phyloP scores from a whole-genome alignment of 1,140 invertebrate genomes.

The Drosophila funebris region DNA sequence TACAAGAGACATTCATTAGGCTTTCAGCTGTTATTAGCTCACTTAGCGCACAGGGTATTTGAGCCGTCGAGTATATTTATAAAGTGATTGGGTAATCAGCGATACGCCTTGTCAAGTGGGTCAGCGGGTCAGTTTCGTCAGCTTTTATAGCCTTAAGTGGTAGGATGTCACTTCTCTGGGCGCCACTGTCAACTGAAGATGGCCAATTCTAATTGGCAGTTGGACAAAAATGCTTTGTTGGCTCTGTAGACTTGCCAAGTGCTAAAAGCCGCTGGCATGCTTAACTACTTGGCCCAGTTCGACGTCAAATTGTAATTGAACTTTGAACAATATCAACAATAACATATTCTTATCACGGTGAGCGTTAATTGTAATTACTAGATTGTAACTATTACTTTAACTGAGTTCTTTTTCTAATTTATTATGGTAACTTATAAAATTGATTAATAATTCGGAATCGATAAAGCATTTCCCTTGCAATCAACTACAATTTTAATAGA shows the following conservation, averaged over 20 bases:
- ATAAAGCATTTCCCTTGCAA: too few species aligned
- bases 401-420: too few species aligned
- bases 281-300: conserved; percentile 17
- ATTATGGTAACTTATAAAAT: too few species aligned
- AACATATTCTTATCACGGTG: not conserved
- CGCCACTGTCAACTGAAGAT: conserved; percentile 22
- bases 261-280: not conserved
- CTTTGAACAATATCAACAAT: not conserved
- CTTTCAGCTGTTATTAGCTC: not conserved
- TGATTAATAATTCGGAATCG: too few species aligned
- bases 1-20: too few species aligned
- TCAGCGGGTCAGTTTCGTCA: conserved; percentile 30
- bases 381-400: not conserved
- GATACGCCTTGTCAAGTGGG: conserved; percentile 4
- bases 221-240: not conserved
- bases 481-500: not conserved
- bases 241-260: conserved; percentile 4
- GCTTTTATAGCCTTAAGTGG: conserved; percentile 18
- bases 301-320: conserved; percentile 6
- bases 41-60: not conserved
- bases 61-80: not conserved
- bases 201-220: conserved; percentile 6
- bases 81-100: not conserved
- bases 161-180: conserved; percentile 7
- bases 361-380: not conserved